Evolutionary conservation across 2,113 vertebrate species (phyloP).

Genomic region (Leptosomus discolor): DNA sequence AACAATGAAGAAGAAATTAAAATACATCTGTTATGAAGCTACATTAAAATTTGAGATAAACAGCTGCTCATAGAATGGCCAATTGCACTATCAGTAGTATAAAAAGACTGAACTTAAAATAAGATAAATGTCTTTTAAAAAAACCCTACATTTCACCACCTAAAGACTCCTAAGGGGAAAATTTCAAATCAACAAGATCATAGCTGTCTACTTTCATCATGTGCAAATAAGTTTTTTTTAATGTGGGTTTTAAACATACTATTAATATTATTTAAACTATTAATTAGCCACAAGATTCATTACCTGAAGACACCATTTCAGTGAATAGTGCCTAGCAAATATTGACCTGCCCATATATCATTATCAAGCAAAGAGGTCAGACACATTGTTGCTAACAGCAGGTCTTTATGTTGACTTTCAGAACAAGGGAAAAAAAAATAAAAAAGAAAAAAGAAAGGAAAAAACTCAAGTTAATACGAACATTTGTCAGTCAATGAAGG

Average conservation of each 20-base stretch:
- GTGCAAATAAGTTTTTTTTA: neutral
- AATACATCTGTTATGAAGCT: slow-evolving; percentile 33
- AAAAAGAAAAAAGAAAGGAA: neutral
- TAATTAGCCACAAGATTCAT: neutral
- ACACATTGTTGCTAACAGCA: neutral
- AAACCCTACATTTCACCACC: neutral
- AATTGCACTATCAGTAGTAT: neutral
- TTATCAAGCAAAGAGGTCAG: neutral
- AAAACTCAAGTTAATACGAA: neutral
- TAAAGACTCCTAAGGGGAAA: neutral
- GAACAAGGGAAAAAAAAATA: neutral
- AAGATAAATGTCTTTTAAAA: neutral
- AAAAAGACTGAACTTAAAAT: slow-evolving; percentile 40
- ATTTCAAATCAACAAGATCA: neutral
- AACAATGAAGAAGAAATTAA: slow-evolving; percentile 14
- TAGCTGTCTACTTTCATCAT: neutral
- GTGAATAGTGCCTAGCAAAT: neutral
- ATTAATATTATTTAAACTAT: neutral
- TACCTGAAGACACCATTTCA: neutral
- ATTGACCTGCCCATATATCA: neutral
- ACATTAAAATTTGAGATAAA: slow-evolving; percentile 5
- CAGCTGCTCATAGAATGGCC: neutral
- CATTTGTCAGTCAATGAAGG: neutral
- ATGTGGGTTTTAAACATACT: neutral
- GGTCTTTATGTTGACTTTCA: neutral